A percentile compares a stretch with the other conserved stretches of the same genome.
Evolutionary conservation across 2,797 vertebrate species (phyloP).

Genomic region (Chelmon rostratus): DNA sequence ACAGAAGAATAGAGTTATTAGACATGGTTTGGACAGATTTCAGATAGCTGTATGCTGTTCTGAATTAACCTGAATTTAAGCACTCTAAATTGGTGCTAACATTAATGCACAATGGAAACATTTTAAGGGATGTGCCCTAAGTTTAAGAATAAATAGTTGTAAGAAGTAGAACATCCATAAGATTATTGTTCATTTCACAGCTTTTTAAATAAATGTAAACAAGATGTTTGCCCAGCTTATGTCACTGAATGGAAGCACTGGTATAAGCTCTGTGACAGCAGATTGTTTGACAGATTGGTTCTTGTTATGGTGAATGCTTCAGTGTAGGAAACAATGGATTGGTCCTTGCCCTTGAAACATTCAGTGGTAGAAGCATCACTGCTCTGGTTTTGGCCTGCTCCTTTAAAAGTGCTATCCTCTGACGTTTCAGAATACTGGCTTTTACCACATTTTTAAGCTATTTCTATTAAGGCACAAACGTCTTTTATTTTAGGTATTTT

Average conservation of each 20-base stretch:
- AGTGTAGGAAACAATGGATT: background rate
- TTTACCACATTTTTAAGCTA: background rate
- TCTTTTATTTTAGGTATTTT: background rate
- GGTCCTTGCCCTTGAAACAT: background rate
- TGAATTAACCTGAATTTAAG: conserved; percentile 28
- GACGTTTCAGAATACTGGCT: background rate
- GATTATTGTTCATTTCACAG: background rate
- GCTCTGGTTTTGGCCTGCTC: background rate
- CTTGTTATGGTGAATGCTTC: background rate
- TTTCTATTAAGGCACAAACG: background rate
- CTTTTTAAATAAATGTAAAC: background rate
- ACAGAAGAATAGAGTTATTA: conserved; percentile 27
- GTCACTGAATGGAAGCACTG: background rate
- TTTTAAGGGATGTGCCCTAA: background rate
- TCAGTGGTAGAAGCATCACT: background rate
- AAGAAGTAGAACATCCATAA: background rate
- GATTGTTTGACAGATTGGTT: background rate
- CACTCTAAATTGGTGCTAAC: conserved; percentile 22
- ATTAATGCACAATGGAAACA: background rate
- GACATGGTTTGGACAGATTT: conserved; percentile 42
- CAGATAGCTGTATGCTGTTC: conserved; percentile 25
- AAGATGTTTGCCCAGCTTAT: background rate
- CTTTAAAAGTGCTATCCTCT: background rate
- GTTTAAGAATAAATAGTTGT: background rate
- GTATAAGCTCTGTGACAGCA: background rate